Evolutionary conservation across 2,113 vertebrate genomes (phyloP), one percentile per base, ranked within the genome.

Genomic region (Poecilia latipinna): DNA sequence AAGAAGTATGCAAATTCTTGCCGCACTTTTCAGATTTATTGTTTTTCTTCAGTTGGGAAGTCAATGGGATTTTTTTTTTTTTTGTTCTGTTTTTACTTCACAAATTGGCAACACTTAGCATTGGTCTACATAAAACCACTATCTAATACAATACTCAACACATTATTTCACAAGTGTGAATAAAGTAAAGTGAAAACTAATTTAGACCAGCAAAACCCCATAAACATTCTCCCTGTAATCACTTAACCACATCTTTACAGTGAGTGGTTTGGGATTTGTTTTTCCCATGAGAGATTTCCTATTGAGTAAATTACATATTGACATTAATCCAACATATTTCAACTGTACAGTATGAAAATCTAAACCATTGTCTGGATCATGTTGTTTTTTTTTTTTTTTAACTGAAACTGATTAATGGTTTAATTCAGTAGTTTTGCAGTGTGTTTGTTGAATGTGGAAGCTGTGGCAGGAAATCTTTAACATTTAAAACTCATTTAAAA

Each of bases 401-500:
- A 54, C 22, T 28, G 28, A 57, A 22, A 57, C 17, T 17, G 17
- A 19, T 48, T 48, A 5, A 57, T 2, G 51, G 7, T 54, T 24
- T 22, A 54, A 37, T 37, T 11, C 1, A 22, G 22, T 7, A 3
- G 51, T 57, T 24, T n/a, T 7, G 7, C n/a, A 57, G 8, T 8
- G 17, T 54, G 5, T 19, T 15, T 42, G 39, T 24, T 57, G 17
- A 24, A n/a, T 6, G 51, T 51, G 28, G 65, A 17, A 35, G 71
- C 76, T 19, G 37, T 62, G 37, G 32, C 48, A 68, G 79, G 42
- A 80, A 85, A 66, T 73, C 63, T 78, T 78, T 71, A 70, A 72
- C 74, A 67, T 70, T 48, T 48, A 48, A 48, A 19, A 48, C 44
- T 4, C 17, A 1, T 48, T 48, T 48, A 6, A 48, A 19, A 19